Evolutionary conservation across 2,113 vertebrate genomes (phyloP), one percentile per base, ranked within the genome.

Genomic region (Spheniscus mendiculus): DNA sequence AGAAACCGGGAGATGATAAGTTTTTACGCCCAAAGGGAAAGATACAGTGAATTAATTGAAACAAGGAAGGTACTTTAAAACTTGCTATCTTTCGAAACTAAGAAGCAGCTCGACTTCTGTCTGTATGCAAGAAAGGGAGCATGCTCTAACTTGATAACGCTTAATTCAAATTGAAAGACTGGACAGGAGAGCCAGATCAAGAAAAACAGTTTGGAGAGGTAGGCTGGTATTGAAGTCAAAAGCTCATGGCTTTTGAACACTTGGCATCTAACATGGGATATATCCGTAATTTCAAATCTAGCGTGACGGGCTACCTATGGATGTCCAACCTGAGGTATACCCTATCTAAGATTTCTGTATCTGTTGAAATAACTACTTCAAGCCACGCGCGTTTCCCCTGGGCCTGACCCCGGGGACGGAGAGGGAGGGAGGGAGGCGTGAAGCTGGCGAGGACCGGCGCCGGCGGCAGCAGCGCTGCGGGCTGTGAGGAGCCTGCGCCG

Each of bases 231-330:
- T 14, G 62, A 11, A 32, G 42, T 2, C 34, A 15, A 4, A 8
- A n/a, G 25, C 62, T 59, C 15, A 1, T 2, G 27, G 47, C 52
- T 18, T 25, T 45, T 21, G 16, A 53, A 5, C 15, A 0, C 18
- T 0, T 13, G 21, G 12, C 53, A 22, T 1, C 5, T 3, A 2
- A 6, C 21, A 2, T 0, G 8, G 12, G 34, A 18, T 3, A 0
- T 0, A 10, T 3, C 47, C 1, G 9, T 3, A 23, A 21, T 7
- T 13, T 15, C 2, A 2, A 3, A 21, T 2, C 12, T 11, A 36
- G 1, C 20, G 0, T 0, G 23, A 12, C 20, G 3, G 25, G 6
- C 8, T 36, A 5, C 42, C 67, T 3, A 1, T 1, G 49, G n/a
- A 3, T 12, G 55, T 5, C 40, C 9, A 19, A 10, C 20, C 0